Evolutionary conservation across 1,140 invertebrate species (phyloP).

Genomic region (Pararge aegeria): DNA sequence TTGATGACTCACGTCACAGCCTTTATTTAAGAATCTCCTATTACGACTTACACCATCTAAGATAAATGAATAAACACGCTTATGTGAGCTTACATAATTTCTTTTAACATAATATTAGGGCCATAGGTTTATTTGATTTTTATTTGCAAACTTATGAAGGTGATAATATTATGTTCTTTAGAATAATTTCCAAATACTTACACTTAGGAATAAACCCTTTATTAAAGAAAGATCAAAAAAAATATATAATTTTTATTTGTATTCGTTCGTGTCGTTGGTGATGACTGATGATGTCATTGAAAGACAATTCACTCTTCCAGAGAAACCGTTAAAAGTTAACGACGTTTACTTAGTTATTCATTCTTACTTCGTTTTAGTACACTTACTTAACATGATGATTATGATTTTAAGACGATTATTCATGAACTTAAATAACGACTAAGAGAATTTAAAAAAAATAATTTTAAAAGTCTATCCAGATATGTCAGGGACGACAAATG

Average conservation of each 20-base stretch:
- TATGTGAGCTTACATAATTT: not conserved
- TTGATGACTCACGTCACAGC: conserved; percentile 35
- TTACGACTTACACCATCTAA: conserved; percentile 9
- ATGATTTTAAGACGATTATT: not conserved
- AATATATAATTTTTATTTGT: too few relatives aligned
- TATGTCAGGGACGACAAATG: too few relatives aligned
- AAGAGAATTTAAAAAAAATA: not conserved
- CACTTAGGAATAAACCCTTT: too few relatives aligned
- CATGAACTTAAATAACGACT: not conserved
- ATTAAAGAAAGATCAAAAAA: too few relatives aligned
- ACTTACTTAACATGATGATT: not conserved
- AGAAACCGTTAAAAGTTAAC: conserved; percentile 21
- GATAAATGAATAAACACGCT: conserved; percentile 4
- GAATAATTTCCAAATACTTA: too few relatives aligned
- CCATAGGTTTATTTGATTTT: too few relatives aligned
- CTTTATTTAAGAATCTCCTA: conserved; percentile 13
- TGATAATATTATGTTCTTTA: too few relatives aligned
- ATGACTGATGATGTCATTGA: conserved; percentile 13
- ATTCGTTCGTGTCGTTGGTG: too few relatives aligned
- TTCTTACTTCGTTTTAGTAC: conserved; percentile 1
- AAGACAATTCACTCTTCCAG: conserved; percentile 17
- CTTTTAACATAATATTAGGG: not conserved
- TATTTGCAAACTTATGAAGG: too few relatives aligned
- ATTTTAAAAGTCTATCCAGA: not conserved
- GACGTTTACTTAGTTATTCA: conserved; percentile 20